A percentile compares a stretch with the other conserved stretches of the same genome.
Evolutionary conservation across 2,797 vertebrate species (phyloP).

Genomic region (Darevskia mixta): DNA sequence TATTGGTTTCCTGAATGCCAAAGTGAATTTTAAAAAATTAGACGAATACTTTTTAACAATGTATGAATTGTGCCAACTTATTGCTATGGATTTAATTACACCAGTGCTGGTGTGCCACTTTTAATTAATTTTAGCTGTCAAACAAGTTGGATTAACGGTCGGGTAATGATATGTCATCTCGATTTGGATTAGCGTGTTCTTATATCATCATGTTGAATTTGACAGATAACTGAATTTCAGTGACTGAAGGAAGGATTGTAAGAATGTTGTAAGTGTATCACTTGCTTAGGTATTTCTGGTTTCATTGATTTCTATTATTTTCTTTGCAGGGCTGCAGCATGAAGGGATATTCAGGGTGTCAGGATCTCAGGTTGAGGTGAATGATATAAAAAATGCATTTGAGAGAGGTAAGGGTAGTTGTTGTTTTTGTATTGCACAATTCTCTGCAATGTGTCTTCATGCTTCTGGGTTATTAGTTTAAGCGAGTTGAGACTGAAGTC

Average conservation of each 20-base stretch:
- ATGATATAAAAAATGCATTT: conserved; percentile 99
- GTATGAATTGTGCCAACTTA: not conserved
- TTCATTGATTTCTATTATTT: conserved; percentile 17
- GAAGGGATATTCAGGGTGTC: conserved; percentile 98
- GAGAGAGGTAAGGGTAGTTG: conserved; percentile 88
- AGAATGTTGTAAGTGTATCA: not conserved
- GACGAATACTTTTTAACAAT: no score
- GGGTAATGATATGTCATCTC: conserved; percentile 37
- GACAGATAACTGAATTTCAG: not conserved
- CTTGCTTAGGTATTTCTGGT: not conserved
- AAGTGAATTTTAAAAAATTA: no score
- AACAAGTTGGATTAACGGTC: conserved; percentile 28
- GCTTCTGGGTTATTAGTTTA: not conserved
- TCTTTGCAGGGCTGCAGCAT: conserved; percentile 89
- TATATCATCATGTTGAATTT: not conserved
- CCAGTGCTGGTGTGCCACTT: not conserved
- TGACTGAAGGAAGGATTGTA: not conserved
- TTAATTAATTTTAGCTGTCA: conserved; percentile 22
- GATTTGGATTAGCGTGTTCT: not conserved
- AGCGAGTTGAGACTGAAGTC: not conserved
- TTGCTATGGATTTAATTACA: not conserved
- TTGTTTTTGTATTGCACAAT: not conserved
- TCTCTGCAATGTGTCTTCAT: accelerated
- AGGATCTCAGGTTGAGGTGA: conserved; percentile 97
- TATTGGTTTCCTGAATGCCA: no score